These are phyloP conservation scores for Gambusia affinis DNA, from an alignment of 2,113 vertebrate species.

Conservation along the genomic window DNA sequence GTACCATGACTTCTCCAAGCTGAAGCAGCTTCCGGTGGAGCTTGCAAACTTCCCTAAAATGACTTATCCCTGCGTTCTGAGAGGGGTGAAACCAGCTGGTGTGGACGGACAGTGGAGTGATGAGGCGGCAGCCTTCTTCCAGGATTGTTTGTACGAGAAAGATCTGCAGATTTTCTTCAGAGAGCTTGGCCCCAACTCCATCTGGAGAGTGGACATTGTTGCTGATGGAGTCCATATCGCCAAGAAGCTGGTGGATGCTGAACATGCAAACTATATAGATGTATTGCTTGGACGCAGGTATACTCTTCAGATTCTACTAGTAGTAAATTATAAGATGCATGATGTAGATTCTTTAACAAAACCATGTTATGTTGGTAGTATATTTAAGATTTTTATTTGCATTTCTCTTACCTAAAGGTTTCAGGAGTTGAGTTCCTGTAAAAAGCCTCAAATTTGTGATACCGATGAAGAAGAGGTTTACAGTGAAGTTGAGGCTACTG, in stretches of 20 bases:
- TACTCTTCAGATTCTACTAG: neutral
- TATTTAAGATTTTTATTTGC: neutral
- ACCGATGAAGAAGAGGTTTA: conserved; percentile 21
- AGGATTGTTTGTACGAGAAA: conserved; percentile 75
- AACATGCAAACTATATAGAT: conserved; percentile 68
- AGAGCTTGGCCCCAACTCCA: conserved; percentile 57
- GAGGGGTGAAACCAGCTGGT: conserved; percentile 73
- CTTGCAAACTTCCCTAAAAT: conserved; percentile 77
- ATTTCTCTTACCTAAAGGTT: conserved; percentile 40
- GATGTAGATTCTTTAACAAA: neutral
- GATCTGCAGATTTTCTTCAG: conserved; percentile 82
- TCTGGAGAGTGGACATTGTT: conserved; percentile 75
- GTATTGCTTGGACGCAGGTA: conserved; percentile 60
- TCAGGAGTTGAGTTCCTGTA: conserved; percentile 4
- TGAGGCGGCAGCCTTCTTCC: conserved; percentile 78
- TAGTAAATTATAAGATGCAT: neutral
- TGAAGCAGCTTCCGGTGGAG: conserved; percentile 80
- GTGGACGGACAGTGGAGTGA: conserved; percentile 79
- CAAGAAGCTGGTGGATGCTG: conserved; percentile 72
- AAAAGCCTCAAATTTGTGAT: neutral
- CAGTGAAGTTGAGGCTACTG: neutral
- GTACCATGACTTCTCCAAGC: conserved; percentile 61
- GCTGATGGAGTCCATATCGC: conserved; percentile 62
- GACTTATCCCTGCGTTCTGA: conserved; percentile 80
- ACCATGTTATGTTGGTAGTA: too few relatives aligned